A percentile compares a stretch with the other conserved stretches of the same genome.
phyloP scores from a whole-genome alignment of 2,888 invertebrate genomes.

The Spodoptera littoralis region DNA sequence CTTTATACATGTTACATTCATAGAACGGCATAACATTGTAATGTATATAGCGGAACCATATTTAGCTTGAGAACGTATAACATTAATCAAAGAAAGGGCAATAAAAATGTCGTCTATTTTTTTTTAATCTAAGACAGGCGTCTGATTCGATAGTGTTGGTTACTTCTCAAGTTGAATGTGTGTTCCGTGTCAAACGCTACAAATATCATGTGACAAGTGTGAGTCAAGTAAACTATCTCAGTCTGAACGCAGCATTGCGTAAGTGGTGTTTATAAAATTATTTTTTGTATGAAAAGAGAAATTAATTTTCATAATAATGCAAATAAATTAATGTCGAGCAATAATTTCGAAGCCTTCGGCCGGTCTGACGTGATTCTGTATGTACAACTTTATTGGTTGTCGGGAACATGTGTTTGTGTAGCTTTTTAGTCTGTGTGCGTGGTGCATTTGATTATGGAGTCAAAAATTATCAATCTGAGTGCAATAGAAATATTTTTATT shows the following conservation, averaged over 20 bases:
- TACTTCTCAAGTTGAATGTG: conserved; percentile 17
- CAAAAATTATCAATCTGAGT: conserved; percentile 3
- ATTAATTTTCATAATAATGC: conserved; percentile 56
- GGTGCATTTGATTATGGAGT: conserved; percentile 15
- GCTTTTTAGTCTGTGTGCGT: conserved; percentile 27
- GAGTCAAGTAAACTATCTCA: conserved; percentile 19
- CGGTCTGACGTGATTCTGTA: conserved; percentile 71
- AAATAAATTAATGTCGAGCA: conserved; percentile 74
- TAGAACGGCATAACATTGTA: conserved; percentile 27
- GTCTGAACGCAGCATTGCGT: conserved; percentile 37
- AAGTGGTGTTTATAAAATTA: conserved; percentile 51
- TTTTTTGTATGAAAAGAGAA: conserved; percentile 57
- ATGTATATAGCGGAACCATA: conserved; percentile 23
- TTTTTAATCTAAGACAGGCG: background rate
- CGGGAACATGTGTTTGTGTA: conserved; percentile 42
- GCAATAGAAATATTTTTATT: conserved; percentile 14
- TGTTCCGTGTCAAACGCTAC: conserved; percentile 8
- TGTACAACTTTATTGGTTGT: conserved; percentile 61
- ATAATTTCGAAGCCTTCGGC: conserved; percentile 80
- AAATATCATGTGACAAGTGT: conserved; percentile 25
- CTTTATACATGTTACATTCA: conserved; percentile 42
- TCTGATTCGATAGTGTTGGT: conserved; percentile 4
- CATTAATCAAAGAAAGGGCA: background rate
- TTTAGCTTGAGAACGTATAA: conserved; percentile 20
- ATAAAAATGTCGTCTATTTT: conserved; percentile 1